A percentile compares a stretch with the other conserved stretches of the same genome.
These are phyloP conservation scores for Lagopus leucura DNA, from an alignment of 2,113 vertebrate genomes.

Conservation along the genomic window DNA sequence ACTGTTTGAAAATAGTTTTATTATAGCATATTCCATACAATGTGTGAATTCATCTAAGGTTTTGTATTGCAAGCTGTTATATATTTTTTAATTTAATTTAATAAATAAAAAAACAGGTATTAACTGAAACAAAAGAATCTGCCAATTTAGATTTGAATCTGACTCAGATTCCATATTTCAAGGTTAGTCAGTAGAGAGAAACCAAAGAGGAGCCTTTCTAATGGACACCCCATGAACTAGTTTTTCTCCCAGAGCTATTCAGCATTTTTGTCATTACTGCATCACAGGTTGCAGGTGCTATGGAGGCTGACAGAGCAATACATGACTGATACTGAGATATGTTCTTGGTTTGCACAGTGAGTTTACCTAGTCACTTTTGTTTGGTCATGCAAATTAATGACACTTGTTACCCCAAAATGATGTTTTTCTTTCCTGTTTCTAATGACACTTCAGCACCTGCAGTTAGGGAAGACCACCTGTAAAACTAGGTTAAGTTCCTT, in stretches of 20 bases:
- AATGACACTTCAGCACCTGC: background rate
- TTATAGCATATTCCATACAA: background rate
- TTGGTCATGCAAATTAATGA: background rate
- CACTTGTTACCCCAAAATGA: background rate
- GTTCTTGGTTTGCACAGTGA: no score
- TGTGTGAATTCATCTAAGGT: background rate
- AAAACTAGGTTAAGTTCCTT: background rate
- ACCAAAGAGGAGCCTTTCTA: background rate
- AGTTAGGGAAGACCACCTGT: background rate
- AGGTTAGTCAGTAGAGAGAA: background rate
- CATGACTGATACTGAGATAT: no score
- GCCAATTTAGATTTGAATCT: background rate
- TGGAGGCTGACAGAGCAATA: background rate
- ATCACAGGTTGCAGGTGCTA: accelerated
- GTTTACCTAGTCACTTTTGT: background rate
- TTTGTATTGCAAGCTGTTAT: background rate
- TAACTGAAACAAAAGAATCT: background rate
- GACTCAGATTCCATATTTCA: background rate
- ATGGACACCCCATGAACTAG: background rate
- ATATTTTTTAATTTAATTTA: no score
- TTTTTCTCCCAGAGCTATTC: background rate
- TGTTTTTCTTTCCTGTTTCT: background rate
- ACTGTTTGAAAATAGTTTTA: background rate
- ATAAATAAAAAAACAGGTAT: no score
- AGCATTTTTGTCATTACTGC: background rate